A percentile compares a stretch with the other conserved stretches of the same genome.
Conservation (phyloP, 2,797 vertebrate species). For the Diplodus sargus region DNA sequence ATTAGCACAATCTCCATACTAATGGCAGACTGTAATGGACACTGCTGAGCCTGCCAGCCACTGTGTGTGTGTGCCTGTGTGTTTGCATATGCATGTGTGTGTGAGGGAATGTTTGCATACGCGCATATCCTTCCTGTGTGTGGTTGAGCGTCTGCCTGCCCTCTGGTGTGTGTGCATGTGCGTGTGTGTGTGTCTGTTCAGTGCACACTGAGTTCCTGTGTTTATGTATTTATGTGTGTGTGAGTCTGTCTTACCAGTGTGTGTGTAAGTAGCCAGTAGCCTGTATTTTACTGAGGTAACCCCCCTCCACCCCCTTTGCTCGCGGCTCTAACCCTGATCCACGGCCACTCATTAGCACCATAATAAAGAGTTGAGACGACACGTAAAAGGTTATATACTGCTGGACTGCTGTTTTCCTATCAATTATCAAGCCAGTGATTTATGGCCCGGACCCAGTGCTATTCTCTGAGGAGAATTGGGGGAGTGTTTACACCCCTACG, state of each 20-base stretch:
- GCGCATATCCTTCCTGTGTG: conserved; percentile 70
- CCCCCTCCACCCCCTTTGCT: conserved; percentile 42
- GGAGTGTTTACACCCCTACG: conserved; percentile 76
- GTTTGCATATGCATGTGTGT: conserved; percentile 63
- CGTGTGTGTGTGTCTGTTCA: conserved; percentile 13
- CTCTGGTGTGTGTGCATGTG: conserved; percentile 45
- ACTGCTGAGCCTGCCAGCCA: conserved; percentile 89
- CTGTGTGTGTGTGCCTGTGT: conserved; percentile 28
- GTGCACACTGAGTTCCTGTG: conserved; percentile 26
- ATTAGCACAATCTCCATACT: conserved; percentile 99
- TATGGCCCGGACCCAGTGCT: conserved; percentile 92
- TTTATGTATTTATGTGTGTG: conserved; percentile 40
- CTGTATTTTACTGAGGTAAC: conserved; percentile 61
- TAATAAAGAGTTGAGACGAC: conserved; percentile 99
- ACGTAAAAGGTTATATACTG: conserved; percentile 99
- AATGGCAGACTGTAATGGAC: conserved; percentile 93
- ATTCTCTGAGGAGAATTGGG: conserved; percentile 89
- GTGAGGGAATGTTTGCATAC: conserved; percentile 71
- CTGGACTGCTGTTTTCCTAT: conserved; percentile 99
- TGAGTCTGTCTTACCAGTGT: conserved; percentile 23
- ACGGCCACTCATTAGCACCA: conserved; percentile 98
- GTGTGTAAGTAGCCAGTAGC: conserved; percentile 42
- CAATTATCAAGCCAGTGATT: conserved; percentile 99
- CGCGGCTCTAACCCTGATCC: conserved; percentile 86
- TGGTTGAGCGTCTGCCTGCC: conserved; percentile 48